Evolutionary conservation across 2,888 invertebrate genomes (phyloP).

Genomic region (Sarcophaga carnaria): DNA sequence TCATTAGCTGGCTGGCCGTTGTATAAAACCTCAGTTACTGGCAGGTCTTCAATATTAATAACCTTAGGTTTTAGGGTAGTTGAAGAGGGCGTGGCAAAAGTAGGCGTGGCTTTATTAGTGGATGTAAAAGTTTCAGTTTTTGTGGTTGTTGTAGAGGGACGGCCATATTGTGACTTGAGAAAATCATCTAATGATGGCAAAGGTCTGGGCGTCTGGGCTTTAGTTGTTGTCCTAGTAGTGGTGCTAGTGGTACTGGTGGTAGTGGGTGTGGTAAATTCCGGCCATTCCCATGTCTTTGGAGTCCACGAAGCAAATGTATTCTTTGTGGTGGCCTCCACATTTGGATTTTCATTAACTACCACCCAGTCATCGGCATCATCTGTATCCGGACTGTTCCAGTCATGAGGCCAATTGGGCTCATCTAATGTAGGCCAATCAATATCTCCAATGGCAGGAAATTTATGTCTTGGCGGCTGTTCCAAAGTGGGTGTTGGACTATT

Average conservation of each 20-base stretch:
- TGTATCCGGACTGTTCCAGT: conserved; percentile 7
- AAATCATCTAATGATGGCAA: conserved; percentile 69
- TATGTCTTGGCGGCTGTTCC: background rate
- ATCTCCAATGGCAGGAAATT: conserved; percentile 5
- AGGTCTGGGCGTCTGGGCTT: conserved; percentile 27
- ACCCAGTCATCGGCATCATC: conserved; percentile 40
- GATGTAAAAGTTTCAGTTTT: conserved; percentile 3
- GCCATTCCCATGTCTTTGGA: conserved; percentile 52
- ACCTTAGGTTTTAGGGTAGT: background rate
- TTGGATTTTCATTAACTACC: conserved; percentile 24
- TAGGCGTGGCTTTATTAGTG: background rate
- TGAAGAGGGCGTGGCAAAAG: conserved; percentile 25
- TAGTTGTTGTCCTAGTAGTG: conserved; percentile 26
- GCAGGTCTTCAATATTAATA: conserved; percentile 69
- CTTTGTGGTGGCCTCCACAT: conserved; percentile 35
- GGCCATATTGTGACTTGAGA: conserved; percentile 62
- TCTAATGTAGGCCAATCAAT: conserved; percentile 38
- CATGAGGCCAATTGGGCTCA: background rate
- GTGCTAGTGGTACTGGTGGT: conserved; percentile 23
- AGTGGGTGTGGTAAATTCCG: conserved; percentile 30
- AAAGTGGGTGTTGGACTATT: background rate
- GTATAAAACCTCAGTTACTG: conserved; percentile 56
- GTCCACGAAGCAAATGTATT: conserved; percentile 30
- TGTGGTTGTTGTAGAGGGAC: background rate
- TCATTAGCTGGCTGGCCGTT: conserved; percentile 54